Evolutionary conservation across 2,888 invertebrate species (phyloP).

Genomic region (Limnephilus lunatus): DNA sequence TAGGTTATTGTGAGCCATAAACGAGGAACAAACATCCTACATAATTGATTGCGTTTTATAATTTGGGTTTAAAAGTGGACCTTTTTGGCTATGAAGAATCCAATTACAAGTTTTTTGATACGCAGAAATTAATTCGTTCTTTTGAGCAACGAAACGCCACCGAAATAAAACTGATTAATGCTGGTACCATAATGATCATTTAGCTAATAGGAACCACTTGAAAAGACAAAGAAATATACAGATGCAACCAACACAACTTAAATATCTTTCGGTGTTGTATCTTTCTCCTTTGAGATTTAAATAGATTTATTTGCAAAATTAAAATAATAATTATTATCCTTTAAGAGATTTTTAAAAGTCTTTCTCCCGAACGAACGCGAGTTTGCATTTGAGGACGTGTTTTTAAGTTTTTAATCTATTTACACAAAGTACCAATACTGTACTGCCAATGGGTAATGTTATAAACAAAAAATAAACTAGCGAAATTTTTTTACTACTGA

Average conservation of each 20-base stretch:
- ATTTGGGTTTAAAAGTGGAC: not conserved
- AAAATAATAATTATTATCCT: not conserved
- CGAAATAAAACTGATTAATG: no score
- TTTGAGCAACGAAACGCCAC: no score
- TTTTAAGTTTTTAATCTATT: not conserved
- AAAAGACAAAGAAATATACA: no score
- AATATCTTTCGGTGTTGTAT: no score
- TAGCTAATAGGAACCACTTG: no score
- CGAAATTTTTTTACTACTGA: not conserved
- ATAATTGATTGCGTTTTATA: not conserved
- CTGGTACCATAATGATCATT: no score
- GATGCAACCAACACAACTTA: no score
- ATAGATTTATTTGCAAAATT: no score
- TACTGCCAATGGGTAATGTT: not conserved
- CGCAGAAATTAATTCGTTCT: no score
- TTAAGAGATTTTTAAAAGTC: not conserved
- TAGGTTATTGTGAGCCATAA: not conserved
- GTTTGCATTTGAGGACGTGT: not conserved
- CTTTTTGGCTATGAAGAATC: not conserved
- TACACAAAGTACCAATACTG: not conserved
- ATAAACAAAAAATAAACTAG: not conserved
- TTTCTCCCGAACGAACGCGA: not conserved
- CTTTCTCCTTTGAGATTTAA: no score
- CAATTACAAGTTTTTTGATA: no score
- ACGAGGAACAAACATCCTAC: not conserved